Conservation (phyloP, 2,113 vertebrate genomes). For the Maylandia zebra region DNA sequence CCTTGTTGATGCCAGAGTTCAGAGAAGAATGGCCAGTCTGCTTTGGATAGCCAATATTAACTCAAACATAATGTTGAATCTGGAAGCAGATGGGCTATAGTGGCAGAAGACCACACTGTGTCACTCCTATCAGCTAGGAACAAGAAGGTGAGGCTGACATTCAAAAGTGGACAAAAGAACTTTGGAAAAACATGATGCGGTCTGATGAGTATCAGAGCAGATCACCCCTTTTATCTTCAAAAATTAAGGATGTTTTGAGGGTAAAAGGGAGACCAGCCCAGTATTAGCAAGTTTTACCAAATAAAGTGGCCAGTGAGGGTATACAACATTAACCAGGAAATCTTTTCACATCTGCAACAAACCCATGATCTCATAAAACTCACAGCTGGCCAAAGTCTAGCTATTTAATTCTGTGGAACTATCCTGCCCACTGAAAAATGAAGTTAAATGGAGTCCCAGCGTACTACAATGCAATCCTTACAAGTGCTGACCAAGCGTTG, state of each 20-base stretch:
- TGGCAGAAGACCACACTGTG: not conserved
- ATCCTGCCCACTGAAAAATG: not conserved
- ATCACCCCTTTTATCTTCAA: not conserved
- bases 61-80: not conserved
- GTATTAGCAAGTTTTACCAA: not conserved
- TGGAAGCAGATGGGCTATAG: not conserved
- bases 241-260: not conserved
- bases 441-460: not conserved
- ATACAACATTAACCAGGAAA: not conserved
- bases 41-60: not conserved
- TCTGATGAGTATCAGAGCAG: not conserved
- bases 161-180: not conserved
- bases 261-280: not conserved
- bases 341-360: not conserved
- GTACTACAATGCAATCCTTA: rapidly evolving
- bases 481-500: not conserved
- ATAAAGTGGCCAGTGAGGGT: not conserved
- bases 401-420: not conserved
- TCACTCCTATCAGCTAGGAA: rapidly evolving
- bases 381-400: not conserved
- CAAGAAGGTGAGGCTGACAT: not conserved
- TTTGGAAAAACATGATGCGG: not conserved
- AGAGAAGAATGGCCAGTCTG: not conserved
- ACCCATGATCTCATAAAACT: not conserved
- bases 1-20: not conserved